These are phyloP conservation scores for Pseudococcus longispinus DNA, from an alignment of 2,888 invertebrate genomes.

Conservation along the genomic window DNA sequence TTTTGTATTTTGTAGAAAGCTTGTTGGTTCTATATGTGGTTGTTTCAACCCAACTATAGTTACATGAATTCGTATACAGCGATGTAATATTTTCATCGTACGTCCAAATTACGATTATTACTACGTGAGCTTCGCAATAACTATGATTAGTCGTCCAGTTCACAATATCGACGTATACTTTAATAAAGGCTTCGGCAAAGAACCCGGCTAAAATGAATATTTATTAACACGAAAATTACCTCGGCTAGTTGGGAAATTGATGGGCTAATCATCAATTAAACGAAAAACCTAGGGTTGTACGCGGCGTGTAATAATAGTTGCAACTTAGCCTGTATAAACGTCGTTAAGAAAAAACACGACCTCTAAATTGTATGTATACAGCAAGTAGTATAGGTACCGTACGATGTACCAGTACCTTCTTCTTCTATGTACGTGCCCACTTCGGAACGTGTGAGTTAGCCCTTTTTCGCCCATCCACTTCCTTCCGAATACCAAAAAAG, in stretches of 20 bases:
- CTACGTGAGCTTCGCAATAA: neutral
- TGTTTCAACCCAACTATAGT: neutral
- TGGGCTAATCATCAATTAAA: conserved; percentile 44
- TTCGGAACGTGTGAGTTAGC: neutral
- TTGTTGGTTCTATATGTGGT: neutral
- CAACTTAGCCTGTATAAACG: conserved; percentile 29
- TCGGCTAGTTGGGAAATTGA: neutral
- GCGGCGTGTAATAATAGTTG: conserved; percentile 3
- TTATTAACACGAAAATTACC: conserved; percentile 36
- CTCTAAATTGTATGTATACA: neutral
- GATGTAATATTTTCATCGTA: neutral
- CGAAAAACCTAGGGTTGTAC: conserved; percentile 14
- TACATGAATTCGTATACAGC: neutral
- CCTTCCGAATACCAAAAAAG: neutral
- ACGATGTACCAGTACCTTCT: neutral
- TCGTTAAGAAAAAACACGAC: conserved; percentile 35
- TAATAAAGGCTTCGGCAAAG: neutral
- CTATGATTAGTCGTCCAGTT: conserved; percentile 33
- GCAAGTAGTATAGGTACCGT: neutral
- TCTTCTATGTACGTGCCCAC: neutral
- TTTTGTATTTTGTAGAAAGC: neutral
- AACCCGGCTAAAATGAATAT: conserved; percentile 13
- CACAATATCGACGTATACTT: neutral
- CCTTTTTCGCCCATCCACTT: neutral
- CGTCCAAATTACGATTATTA: neutral